A percentile compares a stretch with the other conserved stretches of the same genome.
phyloP scores from a whole-genome alignment of 1,140 invertebrate genomes.

The Drosophila eugracilis region DNA sequence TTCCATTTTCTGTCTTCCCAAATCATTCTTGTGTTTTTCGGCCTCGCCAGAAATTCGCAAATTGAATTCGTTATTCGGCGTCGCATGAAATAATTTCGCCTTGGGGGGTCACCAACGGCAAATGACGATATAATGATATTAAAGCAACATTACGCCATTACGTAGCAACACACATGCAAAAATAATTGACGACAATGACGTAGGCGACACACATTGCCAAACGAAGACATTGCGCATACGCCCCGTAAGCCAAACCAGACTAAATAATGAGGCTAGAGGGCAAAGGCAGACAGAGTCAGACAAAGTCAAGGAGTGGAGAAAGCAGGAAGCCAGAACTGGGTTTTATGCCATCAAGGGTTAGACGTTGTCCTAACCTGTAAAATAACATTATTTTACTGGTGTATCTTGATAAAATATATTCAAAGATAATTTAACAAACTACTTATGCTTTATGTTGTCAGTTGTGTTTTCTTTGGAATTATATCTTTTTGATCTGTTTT shows the following conservation, averaged over 20 bases:
- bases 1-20: conserved; percentile 15
- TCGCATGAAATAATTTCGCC: conserved; percentile 50
- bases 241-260: conserved; percentile 38
- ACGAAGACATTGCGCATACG: conserved; percentile 53
- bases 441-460: too few species aligned
- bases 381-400: background rate
- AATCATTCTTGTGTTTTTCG: conserved; percentile 19
- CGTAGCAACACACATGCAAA: conserved; percentile 46
- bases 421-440: too few species aligned
- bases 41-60: conserved; percentile 37
- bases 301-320: background rate
- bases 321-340: too few species aligned
- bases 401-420: too few species aligned
- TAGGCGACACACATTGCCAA: conserved; percentile 20
- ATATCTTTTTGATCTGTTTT: too few species aligned
- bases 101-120: conserved; percentile 33
- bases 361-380: background rate
- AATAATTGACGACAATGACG: conserved; percentile 55
- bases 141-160: conserved; percentile 72
- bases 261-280: conserved; percentile 46
- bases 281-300: conserved; percentile 11
- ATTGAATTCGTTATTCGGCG: conserved; percentile 73
- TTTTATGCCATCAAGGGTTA: background rate
- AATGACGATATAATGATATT: conserved; percentile 73
- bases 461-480: too few species aligned